A percentile compares a stretch with the other conserved stretches of the same genome.
Evolutionary conservation across 2,888 invertebrate species (phyloP).

Genomic region (Sceliomorpha sp.): DNA sequence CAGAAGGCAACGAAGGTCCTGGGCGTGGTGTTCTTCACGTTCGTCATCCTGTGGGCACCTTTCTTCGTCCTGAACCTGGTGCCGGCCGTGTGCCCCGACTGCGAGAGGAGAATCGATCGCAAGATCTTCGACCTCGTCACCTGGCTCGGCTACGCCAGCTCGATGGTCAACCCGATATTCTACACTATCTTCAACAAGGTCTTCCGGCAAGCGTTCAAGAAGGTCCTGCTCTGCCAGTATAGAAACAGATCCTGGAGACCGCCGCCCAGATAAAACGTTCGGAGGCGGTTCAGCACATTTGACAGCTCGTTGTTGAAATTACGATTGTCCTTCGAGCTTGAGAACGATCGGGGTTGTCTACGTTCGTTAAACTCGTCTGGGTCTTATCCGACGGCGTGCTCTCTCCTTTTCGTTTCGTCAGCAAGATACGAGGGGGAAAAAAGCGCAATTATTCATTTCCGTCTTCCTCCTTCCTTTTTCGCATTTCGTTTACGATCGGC

Average conservation of each 20-base stretch:
- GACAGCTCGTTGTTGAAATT: too few relatives aligned
- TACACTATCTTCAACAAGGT: constrained; percentile 98
- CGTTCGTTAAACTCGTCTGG: too few relatives aligned
- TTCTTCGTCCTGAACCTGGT: constrained; percentile 95
- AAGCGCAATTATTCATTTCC: too few relatives aligned
- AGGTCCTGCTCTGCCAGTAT: constrained; percentile 90
- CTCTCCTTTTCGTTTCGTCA: too few relatives aligned
- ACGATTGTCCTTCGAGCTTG: too few relatives aligned
- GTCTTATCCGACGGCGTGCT: too few relatives aligned
- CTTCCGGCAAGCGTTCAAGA: constrained; percentile 94
- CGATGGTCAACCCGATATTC: constrained; percentile 97
- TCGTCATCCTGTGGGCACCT: constrained; percentile 97
- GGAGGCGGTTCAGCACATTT: too few relatives aligned
- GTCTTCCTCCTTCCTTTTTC: too few relatives aligned
- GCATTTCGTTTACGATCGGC: too few relatives aligned
- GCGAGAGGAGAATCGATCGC: constrained; percentile 87
- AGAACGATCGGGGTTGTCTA: too few relatives aligned
- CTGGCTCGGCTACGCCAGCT: constrained; percentile 96
- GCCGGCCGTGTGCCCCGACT: constrained; percentile 90
- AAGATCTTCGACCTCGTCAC: constrained; percentile 93
- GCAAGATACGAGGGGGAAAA: too few relatives aligned
- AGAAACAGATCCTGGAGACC: constrained; percentile 83
- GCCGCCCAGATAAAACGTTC: constrained; percentile 31
- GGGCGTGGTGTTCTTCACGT: constrained; percentile 96
- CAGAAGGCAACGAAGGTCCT: constrained; percentile 98